phyloP scores from a whole-genome alignment of 2,888 invertebrate species.

The Peribatodes rhomboidaria region DNA sequence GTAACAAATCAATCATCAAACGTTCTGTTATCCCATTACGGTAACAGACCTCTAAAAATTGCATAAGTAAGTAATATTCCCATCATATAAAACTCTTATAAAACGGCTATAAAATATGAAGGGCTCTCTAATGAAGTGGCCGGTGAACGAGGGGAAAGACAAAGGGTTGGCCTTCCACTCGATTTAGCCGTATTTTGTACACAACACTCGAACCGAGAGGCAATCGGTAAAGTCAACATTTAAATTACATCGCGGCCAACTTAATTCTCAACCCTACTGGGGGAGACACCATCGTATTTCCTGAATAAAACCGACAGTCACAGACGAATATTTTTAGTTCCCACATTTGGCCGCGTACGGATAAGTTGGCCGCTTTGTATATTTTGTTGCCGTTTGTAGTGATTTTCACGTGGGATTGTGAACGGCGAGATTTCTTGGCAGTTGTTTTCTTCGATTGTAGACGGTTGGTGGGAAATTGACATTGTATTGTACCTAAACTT shows the following conservation, averaged over 20 bases:
- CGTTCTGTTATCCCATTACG: background rate
- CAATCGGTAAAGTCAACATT: slow-evolving; percentile 64
- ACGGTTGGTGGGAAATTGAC: background rate
- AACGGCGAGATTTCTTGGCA: slow-evolving; percentile 5
- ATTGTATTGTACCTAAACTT: background rate
- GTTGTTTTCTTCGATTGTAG: slow-evolving; percentile 6
- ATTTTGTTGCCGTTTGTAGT: slow-evolving; percentile 64
- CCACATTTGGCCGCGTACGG: background rate
- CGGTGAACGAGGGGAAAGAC: slow-evolving; percentile 61
- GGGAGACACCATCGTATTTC: background rate
- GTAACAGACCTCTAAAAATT: slow-evolving; percentile 14
- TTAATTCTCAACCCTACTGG: background rate
- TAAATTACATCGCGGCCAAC: slow-evolving; percentile 43
- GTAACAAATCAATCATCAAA: background rate
- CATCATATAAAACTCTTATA: slow-evolving; percentile 40
- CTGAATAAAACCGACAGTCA: background rate
- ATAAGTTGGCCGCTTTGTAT: slow-evolving; percentile 4
- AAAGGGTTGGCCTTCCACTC: slow-evolving; percentile 70
- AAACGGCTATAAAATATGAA: slow-evolving; percentile 48
- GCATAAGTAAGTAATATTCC: slow-evolving; percentile 14
- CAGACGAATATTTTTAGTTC: background rate
- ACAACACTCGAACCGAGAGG: slow-evolving; percentile 71
- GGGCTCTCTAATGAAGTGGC: slow-evolving; percentile 68
- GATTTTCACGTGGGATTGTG: slow-evolving; percentile 66
- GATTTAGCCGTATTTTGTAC: slow-evolving; percentile 82